phyloP scores from a whole-genome alignment of 2,888 invertebrate genomes.

The Deilephila porcellus region DNA sequence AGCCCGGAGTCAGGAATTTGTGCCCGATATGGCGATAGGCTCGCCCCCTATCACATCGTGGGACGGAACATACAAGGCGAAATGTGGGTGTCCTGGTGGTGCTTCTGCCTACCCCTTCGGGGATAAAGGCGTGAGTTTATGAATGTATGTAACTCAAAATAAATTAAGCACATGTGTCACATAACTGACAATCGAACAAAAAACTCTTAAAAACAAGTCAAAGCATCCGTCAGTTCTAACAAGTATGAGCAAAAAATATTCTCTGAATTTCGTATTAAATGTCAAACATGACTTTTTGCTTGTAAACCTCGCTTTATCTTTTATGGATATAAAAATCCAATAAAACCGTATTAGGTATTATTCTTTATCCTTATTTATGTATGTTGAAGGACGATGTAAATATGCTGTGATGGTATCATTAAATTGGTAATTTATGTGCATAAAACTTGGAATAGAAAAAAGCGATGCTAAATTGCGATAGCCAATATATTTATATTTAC shows the following conservation, averaged over 20 bases:
- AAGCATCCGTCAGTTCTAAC: neutral
- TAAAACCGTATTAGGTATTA: slow-evolving; percentile 17
- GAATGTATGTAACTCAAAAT: too few species aligned
- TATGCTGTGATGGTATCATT: neutral
- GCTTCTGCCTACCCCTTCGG: too few species aligned
- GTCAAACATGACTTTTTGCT: slow-evolving; percentile 2
- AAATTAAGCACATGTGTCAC: too few species aligned
- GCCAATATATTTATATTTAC: too few species aligned
- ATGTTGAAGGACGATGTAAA: slow-evolving; percentile 10
- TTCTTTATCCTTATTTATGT: neutral
- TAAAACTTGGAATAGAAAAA: neutral
- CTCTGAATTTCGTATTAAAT: neutral
- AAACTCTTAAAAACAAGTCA: neutral
- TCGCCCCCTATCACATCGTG: too few species aligned
- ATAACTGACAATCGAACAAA: neutral
- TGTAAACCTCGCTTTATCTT: neutral
- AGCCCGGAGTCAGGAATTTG: too few species aligned
- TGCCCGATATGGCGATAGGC: too few species aligned
- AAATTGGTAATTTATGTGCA: neutral
- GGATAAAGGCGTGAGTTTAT: too few species aligned
- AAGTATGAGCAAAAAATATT: slow-evolving; percentile 1
- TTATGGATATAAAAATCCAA: slow-evolving; percentile 14
- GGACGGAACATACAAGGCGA: too few species aligned
- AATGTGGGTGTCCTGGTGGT: too few species aligned
- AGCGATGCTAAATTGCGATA: neutral